These are phyloP conservation scores for Noctuana brunneofusca DNA, from an alignment of 2,888 invertebrate species.

Conservation along the genomic window DNA sequence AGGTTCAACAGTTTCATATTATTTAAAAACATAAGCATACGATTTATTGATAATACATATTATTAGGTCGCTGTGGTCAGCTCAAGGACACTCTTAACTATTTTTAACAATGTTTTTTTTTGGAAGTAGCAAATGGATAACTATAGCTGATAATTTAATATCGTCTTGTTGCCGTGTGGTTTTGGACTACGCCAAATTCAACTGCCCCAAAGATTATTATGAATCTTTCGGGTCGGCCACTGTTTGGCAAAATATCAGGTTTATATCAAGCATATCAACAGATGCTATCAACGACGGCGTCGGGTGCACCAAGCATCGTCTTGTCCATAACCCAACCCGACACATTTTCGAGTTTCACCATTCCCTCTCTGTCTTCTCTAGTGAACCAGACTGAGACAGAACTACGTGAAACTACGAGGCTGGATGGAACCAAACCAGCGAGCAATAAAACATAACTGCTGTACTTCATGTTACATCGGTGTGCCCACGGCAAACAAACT, in stretches of 20 bases:
- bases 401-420: constrained; percentile 16
- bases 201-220: constrained; percentile 10
- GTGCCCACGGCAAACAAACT: constrained; percentile 47
- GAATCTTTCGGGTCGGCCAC: no score
- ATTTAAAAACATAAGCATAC: constrained; percentile 12
- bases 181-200: neutral
- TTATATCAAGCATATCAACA: no score
- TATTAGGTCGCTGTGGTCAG: neutral
- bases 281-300: constrained; percentile 11
- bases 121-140: neutral
- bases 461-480: constrained; percentile 47
- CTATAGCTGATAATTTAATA: no score
- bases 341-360: constrained; percentile 27
- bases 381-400: constrained; percentile 31
- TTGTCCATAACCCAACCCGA: constrained; percentile 17
- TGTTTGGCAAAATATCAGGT: no score
- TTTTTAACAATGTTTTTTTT: neutral
- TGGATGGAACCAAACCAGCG: constrained; percentile 41
- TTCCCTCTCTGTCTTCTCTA: constrained; percentile 32
- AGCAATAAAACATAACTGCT: constrained; percentile 48
- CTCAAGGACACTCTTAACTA: constrained; percentile 6
- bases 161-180: no score
- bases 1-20: constrained; percentile 11
- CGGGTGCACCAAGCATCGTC: constrained; percentile 15
- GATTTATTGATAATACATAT: constrained; percentile 1